phyloP scores from a whole-genome alignment of 1,140 invertebrate species.

The Aphelenchoides fujianensis region DNA sequence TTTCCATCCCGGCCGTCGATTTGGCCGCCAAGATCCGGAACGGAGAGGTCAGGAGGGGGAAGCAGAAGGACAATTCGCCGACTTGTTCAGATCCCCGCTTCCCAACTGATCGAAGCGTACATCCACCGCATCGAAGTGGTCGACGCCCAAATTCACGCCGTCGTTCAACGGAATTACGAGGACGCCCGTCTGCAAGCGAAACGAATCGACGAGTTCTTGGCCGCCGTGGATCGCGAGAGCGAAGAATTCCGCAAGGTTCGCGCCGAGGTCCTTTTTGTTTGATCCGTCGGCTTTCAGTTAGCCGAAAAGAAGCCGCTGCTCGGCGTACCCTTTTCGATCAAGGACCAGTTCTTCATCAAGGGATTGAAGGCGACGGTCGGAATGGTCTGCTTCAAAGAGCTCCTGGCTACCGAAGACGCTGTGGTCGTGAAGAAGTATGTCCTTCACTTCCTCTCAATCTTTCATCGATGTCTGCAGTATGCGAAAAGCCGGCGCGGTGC shows the following conservation, averaged over 20 bases:
- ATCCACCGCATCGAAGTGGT: conserved; percentile 42
- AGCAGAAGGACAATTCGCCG: background rate
- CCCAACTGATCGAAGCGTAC: conserved; percentile 45
- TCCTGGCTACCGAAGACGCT: conserved; percentile 26
- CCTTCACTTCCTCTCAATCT: too few species aligned
- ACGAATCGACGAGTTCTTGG: conserved; percentile 41
- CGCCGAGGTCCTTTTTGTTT: too few species aligned
- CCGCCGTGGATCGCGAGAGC: conserved; percentile 33
- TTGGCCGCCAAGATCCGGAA: conserved; percentile 39
- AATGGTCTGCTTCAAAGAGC: conserved; percentile 25
- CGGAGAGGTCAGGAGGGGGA: conserved; percentile 35
- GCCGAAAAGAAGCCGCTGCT: conserved; percentile 47
- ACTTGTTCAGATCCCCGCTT: conserved; percentile 11
- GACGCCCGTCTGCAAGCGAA: conserved; percentile 25
- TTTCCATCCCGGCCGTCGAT: background rate
- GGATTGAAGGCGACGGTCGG: conserved; percentile 39
- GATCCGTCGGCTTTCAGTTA: too few species aligned
- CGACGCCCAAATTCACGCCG: conserved; percentile 33
- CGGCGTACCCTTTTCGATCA: conserved; percentile 59
- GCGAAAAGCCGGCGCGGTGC: conserved; percentile 72
- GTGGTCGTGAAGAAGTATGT: conserved; percentile 28
- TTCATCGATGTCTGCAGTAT: too few species aligned
- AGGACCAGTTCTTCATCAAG: conserved; percentile 54
- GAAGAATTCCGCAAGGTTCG: conserved; percentile 44
- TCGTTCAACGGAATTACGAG: conserved; percentile 40